Percentiles rank a stretch among this genome's conserved stretches.
These are phyloP conservation scores for Formica aserva DNA, from an alignment of 2,888 invertebrate genomes.

Conservation along the genomic window DNA sequence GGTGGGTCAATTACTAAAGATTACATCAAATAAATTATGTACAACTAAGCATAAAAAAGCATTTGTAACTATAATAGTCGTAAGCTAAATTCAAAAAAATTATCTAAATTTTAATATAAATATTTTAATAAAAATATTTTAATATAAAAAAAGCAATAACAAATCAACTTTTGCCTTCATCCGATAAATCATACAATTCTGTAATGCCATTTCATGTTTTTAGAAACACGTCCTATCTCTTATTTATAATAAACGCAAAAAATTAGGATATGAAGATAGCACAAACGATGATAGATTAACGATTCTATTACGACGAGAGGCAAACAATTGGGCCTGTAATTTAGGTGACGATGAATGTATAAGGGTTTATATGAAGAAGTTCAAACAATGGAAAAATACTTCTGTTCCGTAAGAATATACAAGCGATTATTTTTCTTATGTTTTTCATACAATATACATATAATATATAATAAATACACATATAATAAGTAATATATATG, in stretches of 20 bases:
- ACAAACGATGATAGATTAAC: slow-evolving; percentile 85
- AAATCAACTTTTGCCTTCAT: background rate
- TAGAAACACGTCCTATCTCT: slow-evolving; percentile 75
- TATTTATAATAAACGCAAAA: slow-evolving; percentile 86
- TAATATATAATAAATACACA: background rate
- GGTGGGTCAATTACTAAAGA: slow-evolving; percentile 74
- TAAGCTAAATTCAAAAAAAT: background rate
- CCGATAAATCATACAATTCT: background rate
- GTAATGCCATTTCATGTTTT: slow-evolving; percentile 36
- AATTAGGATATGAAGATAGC: slow-evolving; percentile 86
- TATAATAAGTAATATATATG: background rate
- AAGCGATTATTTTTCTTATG: background rate
- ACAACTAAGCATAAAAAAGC: background rate
- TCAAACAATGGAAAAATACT: slow-evolving; percentile 83
- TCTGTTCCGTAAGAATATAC: slow-evolving; percentile 52
- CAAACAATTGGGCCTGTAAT: slow-evolving; percentile 88
- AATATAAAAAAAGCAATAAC: background rate
- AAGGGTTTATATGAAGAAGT: slow-evolving; percentile 83
- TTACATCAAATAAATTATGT: background rate
- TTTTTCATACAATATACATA: background rate
- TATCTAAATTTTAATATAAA: background rate
- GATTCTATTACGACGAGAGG: slow-evolving; percentile 87
- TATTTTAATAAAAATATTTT: too few species aligned
- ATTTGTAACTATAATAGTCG: background rate
- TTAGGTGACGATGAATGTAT: slow-evolving; percentile 87